Conservation (phyloP, 2,113 vertebrate genomes). For the Salvelinus fontinalis region DNA sequence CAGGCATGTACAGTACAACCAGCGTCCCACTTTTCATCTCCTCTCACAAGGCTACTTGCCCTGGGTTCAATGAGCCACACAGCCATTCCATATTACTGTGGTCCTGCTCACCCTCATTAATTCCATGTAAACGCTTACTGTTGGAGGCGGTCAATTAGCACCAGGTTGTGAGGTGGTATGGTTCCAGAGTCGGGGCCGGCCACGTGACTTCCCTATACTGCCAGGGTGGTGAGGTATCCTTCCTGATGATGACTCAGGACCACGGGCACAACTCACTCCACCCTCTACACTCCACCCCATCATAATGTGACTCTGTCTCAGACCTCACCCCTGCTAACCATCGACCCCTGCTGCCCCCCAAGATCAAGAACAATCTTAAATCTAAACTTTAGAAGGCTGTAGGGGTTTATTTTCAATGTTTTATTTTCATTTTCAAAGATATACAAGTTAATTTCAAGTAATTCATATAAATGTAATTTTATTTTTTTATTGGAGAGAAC, state of each 20-base stretch:
- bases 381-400: no score
- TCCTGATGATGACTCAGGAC: not conserved
- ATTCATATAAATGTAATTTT: no score
- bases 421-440: no score
- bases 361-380: no score
- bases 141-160: conserved; percentile 26
- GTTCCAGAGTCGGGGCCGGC: not conserved
- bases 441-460: no score
- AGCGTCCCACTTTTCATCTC: not conserved
- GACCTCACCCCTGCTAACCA: no score
- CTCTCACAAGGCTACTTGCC: not conserved
- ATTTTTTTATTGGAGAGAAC: no score
- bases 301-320: no score
- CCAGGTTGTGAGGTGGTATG: conserved; percentile 12
- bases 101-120: conserved; percentile 10
- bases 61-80: not conserved
- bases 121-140: not conserved
- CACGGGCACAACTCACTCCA: not conserved
- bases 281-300: no score
- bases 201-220: conserved; percentile 20
- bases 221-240: not conserved
- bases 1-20: not conserved
- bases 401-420: no score
- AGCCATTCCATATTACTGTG: not conserved
- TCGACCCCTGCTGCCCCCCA: no score